Evolutionary conservation across 2,113 vertebrate genomes (phyloP), one percentile per base, ranked within the genome.

Genomic region (Morone chrysops): DNA sequence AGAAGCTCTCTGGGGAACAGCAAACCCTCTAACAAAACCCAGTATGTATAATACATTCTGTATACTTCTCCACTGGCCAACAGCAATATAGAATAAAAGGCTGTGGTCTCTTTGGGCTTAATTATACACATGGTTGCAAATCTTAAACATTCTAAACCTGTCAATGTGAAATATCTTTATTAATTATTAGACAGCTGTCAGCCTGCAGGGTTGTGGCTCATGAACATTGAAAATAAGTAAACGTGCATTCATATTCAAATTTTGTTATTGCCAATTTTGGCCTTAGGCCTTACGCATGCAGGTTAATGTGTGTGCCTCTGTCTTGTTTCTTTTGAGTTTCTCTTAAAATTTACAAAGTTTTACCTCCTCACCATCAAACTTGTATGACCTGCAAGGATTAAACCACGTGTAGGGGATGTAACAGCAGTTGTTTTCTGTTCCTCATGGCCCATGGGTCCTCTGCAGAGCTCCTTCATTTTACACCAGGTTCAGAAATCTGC

Each of bases 61-160:
- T 60, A 43, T 53, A 22, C 47, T 61, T 48, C 75, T 70, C 59
- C 25, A n/a, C 36, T 25, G 47, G 59, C 11, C 51, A 53, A 31
- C 31, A 67, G 47, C 45, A 60, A 25, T 20, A n/a, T 0, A n/a
- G 47, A 45, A 74, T 8, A 51, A 72, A 45, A 73, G 11, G 18
- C 43, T 38, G 10, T 18, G 1, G 54, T 77, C 62, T 80, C 78
- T 5, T 17, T 74, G 45, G 78, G 11, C 22, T 65, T 54, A 81
- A 81, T 84, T 65, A 70, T 50, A 53, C 14, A 73, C 18, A 2
- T 8, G 43, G 47, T n/a, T 54, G 36, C 22, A 77, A 80, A 72
- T 62, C 20, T 47, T 48, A 6, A 63, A 78, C 56, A 65, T 56
- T 40, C 22, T 53, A 73, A 76, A 60, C 41, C 51, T 67, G 67